A percentile compares a stretch with the other conserved stretches of the same genome.
These are phyloP conservation scores for Aix galericulata DNA, from an alignment of 2,113 vertebrate species.

Conservation along the genomic window DNA sequence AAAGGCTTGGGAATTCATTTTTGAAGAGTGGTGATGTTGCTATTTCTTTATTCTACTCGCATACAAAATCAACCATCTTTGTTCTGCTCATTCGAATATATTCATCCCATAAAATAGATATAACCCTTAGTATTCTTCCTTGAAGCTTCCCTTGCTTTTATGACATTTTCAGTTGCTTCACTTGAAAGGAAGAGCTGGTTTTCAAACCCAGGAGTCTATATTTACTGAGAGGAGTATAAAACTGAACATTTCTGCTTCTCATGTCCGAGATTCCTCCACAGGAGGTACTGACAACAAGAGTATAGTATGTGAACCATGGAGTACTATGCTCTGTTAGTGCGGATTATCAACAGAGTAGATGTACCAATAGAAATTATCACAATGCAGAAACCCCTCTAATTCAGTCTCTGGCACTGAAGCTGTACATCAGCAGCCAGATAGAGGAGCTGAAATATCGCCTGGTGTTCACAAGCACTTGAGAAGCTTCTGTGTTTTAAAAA, in stretches of 20 bases:
- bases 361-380: background rate
- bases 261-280: background rate
- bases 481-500: background rate
- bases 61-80: slow-evolving; percentile 59
- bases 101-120: slow-evolving; percentile 9
- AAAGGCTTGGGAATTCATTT: slow-evolving; percentile 27
- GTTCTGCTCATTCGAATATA: slow-evolving; percentile 7
- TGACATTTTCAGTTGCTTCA: background rate
- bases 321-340: background rate
- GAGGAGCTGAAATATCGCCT: background rate
- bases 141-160: background rate
- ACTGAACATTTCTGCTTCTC: background rate
- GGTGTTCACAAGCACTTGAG: background rate
- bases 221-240: background rate
- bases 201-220: background rate
- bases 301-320: background rate
- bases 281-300: background rate
- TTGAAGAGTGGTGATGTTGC: slow-evolving; percentile 44
- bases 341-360: background rate
- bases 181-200: background rate
- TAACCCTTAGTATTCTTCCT: background rate
- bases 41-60: slow-evolving; percentile 42
- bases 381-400: background rate
- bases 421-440: background rate
- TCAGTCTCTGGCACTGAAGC: background rate